Percentiles rank a stretch among this genome's conserved stretches.
Evolutionary conservation across 2,113 vertebrate genomes (phyloP).

Genomic region (Periophthalmus modestus): DNA sequence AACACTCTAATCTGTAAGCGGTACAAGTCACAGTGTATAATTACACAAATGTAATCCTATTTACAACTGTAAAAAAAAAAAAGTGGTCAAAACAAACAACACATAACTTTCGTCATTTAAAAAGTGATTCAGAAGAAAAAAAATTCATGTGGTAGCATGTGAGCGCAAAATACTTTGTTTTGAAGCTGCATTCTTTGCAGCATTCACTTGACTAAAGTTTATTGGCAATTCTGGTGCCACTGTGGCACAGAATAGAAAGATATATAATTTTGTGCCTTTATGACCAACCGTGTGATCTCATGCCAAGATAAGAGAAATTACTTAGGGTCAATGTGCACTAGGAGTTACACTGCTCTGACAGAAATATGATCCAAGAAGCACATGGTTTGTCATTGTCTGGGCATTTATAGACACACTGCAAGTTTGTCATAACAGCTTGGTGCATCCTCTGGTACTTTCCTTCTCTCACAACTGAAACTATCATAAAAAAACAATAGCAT

Average conservation of each 20-base stretch:
- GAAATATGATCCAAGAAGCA: constrained; percentile 29
- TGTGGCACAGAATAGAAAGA: no score
- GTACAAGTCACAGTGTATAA: constrained; percentile 8
- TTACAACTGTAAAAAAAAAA: constrained; percentile 11
- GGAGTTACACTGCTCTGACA: constrained; percentile 43
- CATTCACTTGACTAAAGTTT: neutral
- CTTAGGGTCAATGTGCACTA: constrained; percentile 5
- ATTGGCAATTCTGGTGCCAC: no score
- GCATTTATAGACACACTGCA: neutral
- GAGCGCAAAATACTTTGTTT: no score
- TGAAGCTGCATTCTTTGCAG: neutral
- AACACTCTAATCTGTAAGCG: constrained; percentile 30
- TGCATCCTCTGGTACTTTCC: constrained; percentile 1
- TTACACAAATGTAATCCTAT: constrained; percentile 57
- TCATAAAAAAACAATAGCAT: neutral
- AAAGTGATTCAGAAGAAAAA: neutral
- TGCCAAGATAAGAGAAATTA: constrained; percentile 3
- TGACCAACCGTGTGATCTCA: neutral
- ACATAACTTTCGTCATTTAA: neutral
- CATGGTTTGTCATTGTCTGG: neutral
- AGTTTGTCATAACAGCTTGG: neutral
- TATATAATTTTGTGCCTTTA: neutral
- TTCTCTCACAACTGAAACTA: no score
- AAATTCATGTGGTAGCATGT: neutral
- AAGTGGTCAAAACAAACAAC: constrained; percentile 14